Evolutionary conservation across 2,888 invertebrate genomes (phyloP).

Genomic region (Panzeria rudis): DNA sequence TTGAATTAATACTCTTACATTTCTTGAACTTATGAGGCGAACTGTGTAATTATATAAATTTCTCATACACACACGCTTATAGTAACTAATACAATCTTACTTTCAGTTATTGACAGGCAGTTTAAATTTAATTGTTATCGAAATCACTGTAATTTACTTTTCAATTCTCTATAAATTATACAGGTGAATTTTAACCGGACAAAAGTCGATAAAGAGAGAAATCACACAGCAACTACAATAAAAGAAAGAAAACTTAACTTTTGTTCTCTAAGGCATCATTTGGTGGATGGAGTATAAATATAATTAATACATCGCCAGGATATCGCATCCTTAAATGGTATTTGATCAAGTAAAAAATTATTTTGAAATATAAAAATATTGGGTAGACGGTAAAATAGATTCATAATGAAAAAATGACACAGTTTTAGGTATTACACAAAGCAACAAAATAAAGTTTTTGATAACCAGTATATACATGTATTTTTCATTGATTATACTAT

Average conservation of each 20-base stretch:
- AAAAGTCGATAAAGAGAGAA: background rate
- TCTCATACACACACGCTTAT: background rate
- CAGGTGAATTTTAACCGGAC: slow-evolving; percentile 58
- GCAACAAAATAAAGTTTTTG: too few species aligned
- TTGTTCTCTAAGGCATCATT: slow-evolving; percentile 13
- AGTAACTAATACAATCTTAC: slow-evolving; percentile 21
- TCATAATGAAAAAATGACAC: background rate
- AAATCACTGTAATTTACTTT: slow-evolving; percentile 71
- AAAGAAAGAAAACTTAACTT: slow-evolving; percentile 6
- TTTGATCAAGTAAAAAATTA: background rate
- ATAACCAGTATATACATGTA: too few species aligned
- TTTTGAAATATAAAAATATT: slow-evolving; percentile 17
- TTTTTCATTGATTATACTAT: too few species aligned
- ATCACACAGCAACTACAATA: slow-evolving; percentile 5
- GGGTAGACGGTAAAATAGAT: background rate
- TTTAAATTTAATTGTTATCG: slow-evolving; percentile 70
- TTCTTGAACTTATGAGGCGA: background rate
- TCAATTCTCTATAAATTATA: slow-evolving; percentile 50
- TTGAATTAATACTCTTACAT: background rate
- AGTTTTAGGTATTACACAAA: too few species aligned
- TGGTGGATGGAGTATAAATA: slow-evolving; percentile 31
- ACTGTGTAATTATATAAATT: slow-evolving; percentile 38
- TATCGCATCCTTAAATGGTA: slow-evolving; percentile 39
- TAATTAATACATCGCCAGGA: slow-evolving; percentile 69
- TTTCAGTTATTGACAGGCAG: slow-evolving; percentile 68